Base-by-base conservation (phyloP, 2,797 vertebrate species). In the Megaceryle alcyon region DNA sequence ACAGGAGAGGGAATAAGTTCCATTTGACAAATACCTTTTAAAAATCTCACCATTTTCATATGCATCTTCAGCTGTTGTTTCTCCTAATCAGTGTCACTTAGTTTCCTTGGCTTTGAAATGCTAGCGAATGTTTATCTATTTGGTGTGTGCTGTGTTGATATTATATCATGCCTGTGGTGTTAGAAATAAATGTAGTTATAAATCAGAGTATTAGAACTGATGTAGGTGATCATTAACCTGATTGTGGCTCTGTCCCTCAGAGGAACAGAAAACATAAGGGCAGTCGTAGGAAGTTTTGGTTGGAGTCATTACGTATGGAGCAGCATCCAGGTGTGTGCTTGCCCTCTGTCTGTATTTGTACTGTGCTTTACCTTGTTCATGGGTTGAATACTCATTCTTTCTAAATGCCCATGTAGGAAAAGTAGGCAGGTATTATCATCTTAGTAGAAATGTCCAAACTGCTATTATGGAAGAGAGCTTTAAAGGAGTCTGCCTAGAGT, bases 51-150 rank as follows among this genome's bases (percentile, higher is more conserved):
- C 26, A 22, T 94, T 94, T 96, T 94, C 48, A 29, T 41, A 59
- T 79, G 59, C 41, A 25, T 79, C 70, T 95, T 95, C 41, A 12
- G 78, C 63, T 83, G 82, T 73, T 92, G 56, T 84, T 91, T 89
- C 93, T 91, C 37, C 35, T 92, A 71, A 56, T 63, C 76, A 81
- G 16, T 78, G 61, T 92, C 80, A 54, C 9, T 10, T 91, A 61
- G 39, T 75, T 95, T 93, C 61, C 61, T 96, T n/a, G 43, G 28
- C 54, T 81, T 94, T 86, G 49, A 93, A 91, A 87, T 89, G 29
- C 82, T 89, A 80, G 61, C 23, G 75, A 75, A 77, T 81, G 51
- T 78, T 84, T 90, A 6, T 91, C 5, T 92, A 70, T 82, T 93
- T 77, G 46, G 5, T 94, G 9, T 41, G 28, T 51, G 28, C 43